A percentile compares a stretch with the other conserved stretches of the same genome.
Evolutionary conservation across 2,888 invertebrate species (phyloP).

Genomic region (Stegophylla sp.): DNA sequence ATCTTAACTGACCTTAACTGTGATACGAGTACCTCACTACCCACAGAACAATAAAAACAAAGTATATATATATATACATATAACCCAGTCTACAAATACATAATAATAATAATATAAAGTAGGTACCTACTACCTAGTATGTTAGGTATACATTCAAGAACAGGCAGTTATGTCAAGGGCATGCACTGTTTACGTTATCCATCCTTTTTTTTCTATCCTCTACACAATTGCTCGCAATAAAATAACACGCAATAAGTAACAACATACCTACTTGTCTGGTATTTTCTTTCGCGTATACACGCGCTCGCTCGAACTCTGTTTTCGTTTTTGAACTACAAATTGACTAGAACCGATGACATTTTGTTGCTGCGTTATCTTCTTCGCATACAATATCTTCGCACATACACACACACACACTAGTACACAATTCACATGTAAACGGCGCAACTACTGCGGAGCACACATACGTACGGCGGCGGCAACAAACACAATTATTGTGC

Average conservation of each 20-base stretch:
- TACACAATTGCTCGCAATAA: constrained; percentile 41
- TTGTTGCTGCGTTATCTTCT: not conserved
- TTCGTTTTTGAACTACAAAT: constrained; percentile 20
- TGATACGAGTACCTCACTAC: not conserved
- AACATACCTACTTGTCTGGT: constrained; percentile 44
- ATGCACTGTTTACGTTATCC: constrained; percentile 49
- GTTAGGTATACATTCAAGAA: constrained; percentile 52
- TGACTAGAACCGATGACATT: constrained; percentile 5
- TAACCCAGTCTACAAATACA: not conserved
- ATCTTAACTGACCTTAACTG: too few relatives aligned
- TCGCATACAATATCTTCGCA: too few relatives aligned
- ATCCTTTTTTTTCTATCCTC: not conserved
- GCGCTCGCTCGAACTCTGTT: not conserved
- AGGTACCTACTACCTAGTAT: constrained; percentile 16
- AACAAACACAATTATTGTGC: not conserved
- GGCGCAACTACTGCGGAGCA: not conserved
- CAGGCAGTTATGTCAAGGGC: constrained; percentile 56
- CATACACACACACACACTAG: too few relatives aligned
- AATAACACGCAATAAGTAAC: constrained; percentile 49
- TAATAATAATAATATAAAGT: not conserved
- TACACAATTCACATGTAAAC: too few relatives aligned
- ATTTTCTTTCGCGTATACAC: constrained; percentile 38
- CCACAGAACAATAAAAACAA: not conserved
- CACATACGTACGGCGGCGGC: not conserved
- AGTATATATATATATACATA: too few relatives aligned